These are phyloP conservation scores for Agrilus planipennis DNA, from an alignment of 1,140 invertebrate genomes.

Conservation along the genomic window DNA sequence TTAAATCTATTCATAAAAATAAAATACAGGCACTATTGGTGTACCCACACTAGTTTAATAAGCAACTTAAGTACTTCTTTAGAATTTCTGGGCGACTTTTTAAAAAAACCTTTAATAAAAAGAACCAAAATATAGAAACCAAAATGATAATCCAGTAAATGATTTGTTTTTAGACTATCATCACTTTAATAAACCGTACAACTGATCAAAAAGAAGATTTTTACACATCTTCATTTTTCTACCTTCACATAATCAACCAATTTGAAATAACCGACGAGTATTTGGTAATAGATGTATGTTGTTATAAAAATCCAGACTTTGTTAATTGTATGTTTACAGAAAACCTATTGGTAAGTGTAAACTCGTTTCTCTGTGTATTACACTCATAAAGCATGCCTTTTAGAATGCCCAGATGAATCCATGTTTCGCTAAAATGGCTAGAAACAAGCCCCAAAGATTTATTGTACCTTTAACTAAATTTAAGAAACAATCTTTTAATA, in stretches of 20 bases:
- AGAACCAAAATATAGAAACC: too few species aligned
- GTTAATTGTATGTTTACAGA: slow-evolving; percentile 77
- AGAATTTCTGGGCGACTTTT: slow-evolving; percentile 45
- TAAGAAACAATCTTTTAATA: too few species aligned
- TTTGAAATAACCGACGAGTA: slow-evolving; percentile 64
- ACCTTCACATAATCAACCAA: slow-evolving; percentile 80
- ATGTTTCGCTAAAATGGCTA: slow-evolving; percentile 65
- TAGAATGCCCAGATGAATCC: slow-evolving; percentile 66
- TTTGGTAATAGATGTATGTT: slow-evolving; percentile 69
- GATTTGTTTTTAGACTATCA: too few species aligned
- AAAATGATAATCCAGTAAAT: too few species aligned
- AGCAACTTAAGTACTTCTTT: slow-evolving; percentile 60
- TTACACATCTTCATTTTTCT: slow-evolving; percentile 66
- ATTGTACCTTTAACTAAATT: slow-evolving; percentile 40
- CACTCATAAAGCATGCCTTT: slow-evolving; percentile 12
- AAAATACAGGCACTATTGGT: too few species aligned
- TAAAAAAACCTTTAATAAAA: too few species aligned
- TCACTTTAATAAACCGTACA: too few species aligned
- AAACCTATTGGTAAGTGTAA: slow-evolving; percentile 52
- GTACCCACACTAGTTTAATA: too few species aligned
- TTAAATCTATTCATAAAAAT: too few species aligned
- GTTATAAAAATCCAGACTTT: slow-evolving; percentile 69
- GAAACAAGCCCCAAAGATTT: slow-evolving; percentile 60
- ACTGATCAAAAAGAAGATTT: too few species aligned
- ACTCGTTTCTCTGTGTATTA: neutral